A percentile compares a stretch with the other conserved stretches of the same genome.
Evolutionary conservation across 2,888 invertebrate genomes (phyloP).

Genomic region (Arctia plantaginis): DNA sequence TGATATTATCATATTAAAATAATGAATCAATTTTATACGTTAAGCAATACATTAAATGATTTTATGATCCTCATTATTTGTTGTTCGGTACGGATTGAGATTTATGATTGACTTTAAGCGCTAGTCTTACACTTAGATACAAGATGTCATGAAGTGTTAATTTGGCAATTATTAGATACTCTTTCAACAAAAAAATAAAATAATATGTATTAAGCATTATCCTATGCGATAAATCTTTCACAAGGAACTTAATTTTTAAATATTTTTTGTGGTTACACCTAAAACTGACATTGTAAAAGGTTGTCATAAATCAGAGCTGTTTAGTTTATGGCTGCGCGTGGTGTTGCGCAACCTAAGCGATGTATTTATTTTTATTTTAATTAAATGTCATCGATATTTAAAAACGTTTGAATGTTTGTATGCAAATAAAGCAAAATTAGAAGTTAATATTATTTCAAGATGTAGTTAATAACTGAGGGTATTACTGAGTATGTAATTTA

Average conservation of each 20-base stretch:
- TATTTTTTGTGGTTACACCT: conserved; percentile 34
- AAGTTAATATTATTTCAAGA: not conserved
- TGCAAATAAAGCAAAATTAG: not conserved
- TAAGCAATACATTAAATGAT: conserved; percentile 51
- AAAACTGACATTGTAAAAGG: conserved; percentile 43
- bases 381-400: conserved; percentile 18
- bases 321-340: conserved; percentile 33
- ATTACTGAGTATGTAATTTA: too few species aligned
- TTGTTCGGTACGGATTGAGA: conserved; percentile 46
- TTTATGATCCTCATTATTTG: conserved; percentile 49
- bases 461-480: not conserved
- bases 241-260: conserved; percentile 33
- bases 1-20: conserved; percentile 52
- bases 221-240: conserved; percentile 33
- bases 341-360: conserved; percentile 37
- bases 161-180: conserved; percentile 7
- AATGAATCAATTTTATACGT: conserved; percentile 53
- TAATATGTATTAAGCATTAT: conserved; percentile 6
- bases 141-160: conserved; percentile 17
- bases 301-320: conserved; percentile 47
- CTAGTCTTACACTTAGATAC: conserved; percentile 24
- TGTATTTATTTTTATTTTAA: conserved; percentile 44
- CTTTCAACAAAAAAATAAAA: conserved; percentile 12
- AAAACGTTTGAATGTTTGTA: conserved; percentile 6
- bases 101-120: conserved; percentile 42